Percentiles rank a stretch among this genome's conserved stretches.
Conservation (phyloP, 2,888 invertebrate species). For the Coelogynopora nodosa region DNA sequence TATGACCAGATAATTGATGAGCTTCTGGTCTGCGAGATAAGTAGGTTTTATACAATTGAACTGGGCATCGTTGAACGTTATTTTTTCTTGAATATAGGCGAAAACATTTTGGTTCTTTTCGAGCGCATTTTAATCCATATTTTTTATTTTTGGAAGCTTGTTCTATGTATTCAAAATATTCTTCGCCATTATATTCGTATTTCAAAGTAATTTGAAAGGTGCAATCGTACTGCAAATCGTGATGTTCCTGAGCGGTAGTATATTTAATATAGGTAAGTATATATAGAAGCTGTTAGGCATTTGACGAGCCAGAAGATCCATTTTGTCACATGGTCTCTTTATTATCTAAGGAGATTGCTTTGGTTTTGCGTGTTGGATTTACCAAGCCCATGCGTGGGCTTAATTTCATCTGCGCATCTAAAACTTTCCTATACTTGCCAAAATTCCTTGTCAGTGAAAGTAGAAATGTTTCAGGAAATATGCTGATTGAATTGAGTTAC, state of each 20-base stretch:
- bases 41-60: too few relatives aligned
- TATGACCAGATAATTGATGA: too few relatives aligned
- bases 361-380: background rate
- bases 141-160: background rate
- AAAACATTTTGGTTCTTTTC: background rate
- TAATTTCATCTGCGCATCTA: background rate
- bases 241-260: background rate
- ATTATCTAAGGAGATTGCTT: background rate
- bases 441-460: background rate
- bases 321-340: background rate
- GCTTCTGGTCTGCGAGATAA: too few relatives aligned
- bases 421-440: background rate
- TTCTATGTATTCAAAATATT: background rate
- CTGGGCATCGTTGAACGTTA: too few relatives aligned
- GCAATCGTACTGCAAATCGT: background rate
- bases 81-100: background rate
- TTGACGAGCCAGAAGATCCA: background rate
- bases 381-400: background rate
- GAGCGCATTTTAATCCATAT: background rate
- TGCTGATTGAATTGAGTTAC: background rate
- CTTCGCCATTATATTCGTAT: background rate
- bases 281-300: background rate
- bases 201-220: background rate
- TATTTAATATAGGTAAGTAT: background rate
- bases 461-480: background rate